A percentile compares a stretch with the other conserved stretches of the same genome.
phyloP scores from a whole-genome alignment of 92 coral and sea anemone species.

The Siderastrea radians region DNA sequence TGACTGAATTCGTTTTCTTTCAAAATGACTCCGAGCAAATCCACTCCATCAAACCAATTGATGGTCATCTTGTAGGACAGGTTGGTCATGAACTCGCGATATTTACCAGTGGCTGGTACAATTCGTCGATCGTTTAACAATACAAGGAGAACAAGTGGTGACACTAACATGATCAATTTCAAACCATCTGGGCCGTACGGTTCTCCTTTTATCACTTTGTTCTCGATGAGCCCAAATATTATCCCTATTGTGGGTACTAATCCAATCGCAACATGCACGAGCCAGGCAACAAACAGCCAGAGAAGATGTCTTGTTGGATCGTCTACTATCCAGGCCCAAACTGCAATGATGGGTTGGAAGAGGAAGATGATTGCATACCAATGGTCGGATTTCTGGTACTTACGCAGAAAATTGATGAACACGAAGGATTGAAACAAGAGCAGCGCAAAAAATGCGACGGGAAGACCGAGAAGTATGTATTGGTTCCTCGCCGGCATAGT shows the following conservation, averaged over 20 bases:
- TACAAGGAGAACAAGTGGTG: background rate
- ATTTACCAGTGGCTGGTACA: background rate
- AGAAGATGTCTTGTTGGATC: background rate
- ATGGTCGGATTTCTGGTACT: background rate
- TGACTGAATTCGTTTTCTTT: background rate
- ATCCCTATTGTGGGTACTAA: background rate
- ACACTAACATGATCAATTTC: background rate
- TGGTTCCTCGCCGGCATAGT: background rate
- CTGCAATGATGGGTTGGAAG: background rate
- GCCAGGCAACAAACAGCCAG: background rate
- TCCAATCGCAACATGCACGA: background rate
- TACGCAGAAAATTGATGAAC: background rate
- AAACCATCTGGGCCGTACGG: background rate
- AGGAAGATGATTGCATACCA: background rate
- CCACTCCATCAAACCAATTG: conserved; percentile 4
- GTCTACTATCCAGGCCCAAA: background rate
- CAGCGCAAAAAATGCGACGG: background rate
- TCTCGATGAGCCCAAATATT: background rate
- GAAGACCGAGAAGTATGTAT: background rate
- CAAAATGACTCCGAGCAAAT: background rate
- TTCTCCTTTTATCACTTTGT: background rate
- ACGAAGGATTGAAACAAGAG: background rate
- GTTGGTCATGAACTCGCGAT: background rate
- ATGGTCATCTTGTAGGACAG: background rate
- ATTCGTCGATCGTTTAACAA: background rate